A percentile compares a stretch with the other conserved stretches of the same genome.
Evolutionary conservation across 2,797 vertebrate genomes (phyloP).

Genomic region (Chaetophractus vellerosus): DNA sequence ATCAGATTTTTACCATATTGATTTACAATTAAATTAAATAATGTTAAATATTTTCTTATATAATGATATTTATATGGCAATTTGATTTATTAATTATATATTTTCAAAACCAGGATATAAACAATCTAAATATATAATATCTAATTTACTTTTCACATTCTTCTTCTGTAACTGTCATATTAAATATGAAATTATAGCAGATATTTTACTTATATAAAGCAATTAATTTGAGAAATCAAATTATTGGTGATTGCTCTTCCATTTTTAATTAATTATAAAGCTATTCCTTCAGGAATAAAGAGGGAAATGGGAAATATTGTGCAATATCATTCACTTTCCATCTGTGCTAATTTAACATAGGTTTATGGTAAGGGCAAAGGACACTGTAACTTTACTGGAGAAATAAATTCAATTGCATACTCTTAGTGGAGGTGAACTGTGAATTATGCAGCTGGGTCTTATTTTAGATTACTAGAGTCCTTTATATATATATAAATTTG

Average conservation of each 20-base stretch:
- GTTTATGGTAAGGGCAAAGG: neutral
- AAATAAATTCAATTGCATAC: neutral
- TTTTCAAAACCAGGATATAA: neutral
- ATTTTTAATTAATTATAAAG: neutral
- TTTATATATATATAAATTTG: too few relatives aligned
- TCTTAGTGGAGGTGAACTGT: neutral
- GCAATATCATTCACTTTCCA: neutral
- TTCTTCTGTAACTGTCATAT: neutral
- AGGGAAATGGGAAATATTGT: neutral
- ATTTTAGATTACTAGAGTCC: too few relatives aligned
- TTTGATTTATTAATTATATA: neutral
- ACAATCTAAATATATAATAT: neutral
- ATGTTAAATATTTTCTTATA: neutral
- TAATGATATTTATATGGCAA: neutral
- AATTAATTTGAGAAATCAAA: neutral
- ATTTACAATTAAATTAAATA: neutral
- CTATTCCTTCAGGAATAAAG: neutral
- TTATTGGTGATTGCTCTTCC: neutral
- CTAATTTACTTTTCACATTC: neutral
- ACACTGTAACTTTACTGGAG: neutral
- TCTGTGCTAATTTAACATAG: neutral
- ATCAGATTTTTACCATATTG: neutral
- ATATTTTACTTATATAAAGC: neutral
- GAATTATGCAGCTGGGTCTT: neutral
- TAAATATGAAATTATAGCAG: neutral